Conservation (phyloP, 2,888 invertebrate species). For the Yponomeuta evonymella region DNA sequence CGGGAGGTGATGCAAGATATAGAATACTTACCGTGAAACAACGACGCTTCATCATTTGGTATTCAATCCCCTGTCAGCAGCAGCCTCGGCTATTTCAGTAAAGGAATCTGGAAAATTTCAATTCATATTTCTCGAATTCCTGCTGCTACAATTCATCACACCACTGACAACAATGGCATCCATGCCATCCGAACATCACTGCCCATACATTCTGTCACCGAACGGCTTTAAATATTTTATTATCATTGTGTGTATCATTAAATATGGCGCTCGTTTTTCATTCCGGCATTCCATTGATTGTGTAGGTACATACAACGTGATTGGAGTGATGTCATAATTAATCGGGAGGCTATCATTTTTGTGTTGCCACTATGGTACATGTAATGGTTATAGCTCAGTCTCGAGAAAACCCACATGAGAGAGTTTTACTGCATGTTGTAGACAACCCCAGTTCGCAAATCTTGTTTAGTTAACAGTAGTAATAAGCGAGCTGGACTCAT, state of each 20-base stretch:
- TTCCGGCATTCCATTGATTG: conserved; percentile 15
- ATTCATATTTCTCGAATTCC: background rate
- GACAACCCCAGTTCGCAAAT: too few relatives aligned
- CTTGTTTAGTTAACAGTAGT: too few relatives aligned
- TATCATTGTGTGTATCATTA: conserved; percentile 8
- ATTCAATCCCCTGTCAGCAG: background rate
- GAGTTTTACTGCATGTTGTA: too few relatives aligned
- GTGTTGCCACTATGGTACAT: background rate
- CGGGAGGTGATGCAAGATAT: background rate
- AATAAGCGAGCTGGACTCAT: too few relatives aligned
- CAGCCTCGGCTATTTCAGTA: background rate
- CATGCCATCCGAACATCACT: background rate
- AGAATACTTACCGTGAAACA: background rate
- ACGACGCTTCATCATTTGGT: background rate
- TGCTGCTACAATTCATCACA: conserved; percentile 1
- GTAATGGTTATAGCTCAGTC: too few relatives aligned
- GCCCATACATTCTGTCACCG: conserved; percentile 5
- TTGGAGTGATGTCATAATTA: conserved; percentile 19
- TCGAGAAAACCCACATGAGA: too few relatives aligned
- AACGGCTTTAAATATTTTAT: conserved; percentile 14
- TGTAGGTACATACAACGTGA: background rate
- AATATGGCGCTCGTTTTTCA: conserved; percentile 7
- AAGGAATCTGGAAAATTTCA: background rate
- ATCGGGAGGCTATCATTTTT: conserved; percentile 11
- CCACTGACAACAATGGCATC: background rate